These are phyloP conservation scores for Isaurus tuberculatus DNA, from an alignment of 92 coral and sea anemone species.

Conservation along the genomic window DNA sequence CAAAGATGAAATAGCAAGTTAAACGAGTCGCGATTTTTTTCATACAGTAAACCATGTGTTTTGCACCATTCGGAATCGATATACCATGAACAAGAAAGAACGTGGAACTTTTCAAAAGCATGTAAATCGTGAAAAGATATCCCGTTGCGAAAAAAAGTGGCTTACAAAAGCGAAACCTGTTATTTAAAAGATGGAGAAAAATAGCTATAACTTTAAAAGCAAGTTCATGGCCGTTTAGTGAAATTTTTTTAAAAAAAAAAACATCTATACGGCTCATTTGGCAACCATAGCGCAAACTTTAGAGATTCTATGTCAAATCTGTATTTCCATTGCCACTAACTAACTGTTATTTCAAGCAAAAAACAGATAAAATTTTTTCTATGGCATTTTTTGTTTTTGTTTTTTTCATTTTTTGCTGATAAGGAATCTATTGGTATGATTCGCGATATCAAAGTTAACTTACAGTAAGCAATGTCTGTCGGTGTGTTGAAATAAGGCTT, in stretches of 20 bases:
- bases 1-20: neutral
- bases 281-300: neutral
- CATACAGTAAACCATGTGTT: neutral
- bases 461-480: neutral
- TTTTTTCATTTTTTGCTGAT: neutral
- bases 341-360: slow-evolving; percentile 37
- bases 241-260: neutral
- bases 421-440: neutral
- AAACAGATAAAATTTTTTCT: slow-evolving; percentile 14
- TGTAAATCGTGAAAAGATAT: neutral
- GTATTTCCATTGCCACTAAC: slow-evolving; percentile 11
- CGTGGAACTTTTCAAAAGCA: neutral
- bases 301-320: slow-evolving; percentile 2
- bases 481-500: neutral
- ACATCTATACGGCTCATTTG: neutral
- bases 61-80: neutral
- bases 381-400: neutral
- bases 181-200: neutral
- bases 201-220: no score
- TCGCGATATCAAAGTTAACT: no score
- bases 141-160: neutral
- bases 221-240: no score
- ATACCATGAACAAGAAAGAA: neutral
- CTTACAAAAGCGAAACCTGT: neutral
- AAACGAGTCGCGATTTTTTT: no score